Evolutionary conservation across 2,888 invertebrate genomes (phyloP).

Genomic region (Chrysina gloriosa): DNA sequence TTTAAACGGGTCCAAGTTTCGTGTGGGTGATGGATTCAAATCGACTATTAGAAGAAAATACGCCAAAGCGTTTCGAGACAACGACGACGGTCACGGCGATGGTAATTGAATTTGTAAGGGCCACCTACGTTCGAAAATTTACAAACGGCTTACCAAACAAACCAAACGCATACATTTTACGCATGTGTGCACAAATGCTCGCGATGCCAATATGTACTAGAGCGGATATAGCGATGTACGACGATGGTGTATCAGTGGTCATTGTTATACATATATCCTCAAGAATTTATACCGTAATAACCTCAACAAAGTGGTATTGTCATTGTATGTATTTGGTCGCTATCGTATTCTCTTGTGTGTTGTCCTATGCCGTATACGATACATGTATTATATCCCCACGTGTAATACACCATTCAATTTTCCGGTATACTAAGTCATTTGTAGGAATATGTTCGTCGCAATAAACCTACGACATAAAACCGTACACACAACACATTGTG

Average conservation of each 20-base stretch:
- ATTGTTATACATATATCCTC: constrained; percentile 32
- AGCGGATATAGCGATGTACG: neutral
- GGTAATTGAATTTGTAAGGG: constrained; percentile 22
- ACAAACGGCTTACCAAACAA: constrained; percentile 6
- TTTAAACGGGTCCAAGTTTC: neutral
- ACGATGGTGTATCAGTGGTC: neutral
- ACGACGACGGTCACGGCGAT: constrained; percentile 3
- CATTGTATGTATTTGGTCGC: neutral
- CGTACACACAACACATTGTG: constrained; percentile 15
- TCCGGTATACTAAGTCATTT: constrained; percentile 45
- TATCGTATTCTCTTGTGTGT: neutral
- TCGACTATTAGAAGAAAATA: neutral
- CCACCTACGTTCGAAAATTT: constrained; percentile 12
- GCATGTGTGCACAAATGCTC: constrained; percentile 29
- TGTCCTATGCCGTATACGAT: neutral
- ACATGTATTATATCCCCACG: constrained; percentile 19
- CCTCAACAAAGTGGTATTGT: constrained; percentile 42
- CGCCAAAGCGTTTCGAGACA: too few species aligned
- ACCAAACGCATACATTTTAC: constrained; percentile 27
- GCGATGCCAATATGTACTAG: constrained; percentile 13
- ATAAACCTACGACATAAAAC: constrained; percentile 30
- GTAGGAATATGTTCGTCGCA: constrained; percentile 28
- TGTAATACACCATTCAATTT: constrained; percentile 41
- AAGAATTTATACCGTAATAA: constrained; percentile 36
- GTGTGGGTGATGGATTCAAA: constrained; percentile 5